Conservation (phyloP, 2,797 vertebrate species). For the Rousettus madagascariensis region DNA sequence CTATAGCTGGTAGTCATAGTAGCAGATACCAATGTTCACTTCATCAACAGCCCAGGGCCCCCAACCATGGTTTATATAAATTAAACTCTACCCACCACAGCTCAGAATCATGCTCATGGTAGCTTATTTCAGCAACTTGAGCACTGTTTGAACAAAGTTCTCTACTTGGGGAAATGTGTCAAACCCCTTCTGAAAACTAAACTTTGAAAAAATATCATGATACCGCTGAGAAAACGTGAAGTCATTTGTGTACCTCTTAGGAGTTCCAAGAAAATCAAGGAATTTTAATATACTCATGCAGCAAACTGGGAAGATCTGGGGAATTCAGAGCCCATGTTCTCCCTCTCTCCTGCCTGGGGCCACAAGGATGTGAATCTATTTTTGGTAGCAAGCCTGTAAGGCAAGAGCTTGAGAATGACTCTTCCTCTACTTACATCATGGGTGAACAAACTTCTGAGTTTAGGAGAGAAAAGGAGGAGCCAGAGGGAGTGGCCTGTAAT, state of each 20-base stretch:
- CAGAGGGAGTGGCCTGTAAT: neutral
- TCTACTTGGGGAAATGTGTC: neutral
- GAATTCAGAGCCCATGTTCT: neutral
- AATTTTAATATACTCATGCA: neutral
- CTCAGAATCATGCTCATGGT: neutral
- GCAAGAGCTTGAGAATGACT: neutral
- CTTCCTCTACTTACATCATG: neutral
- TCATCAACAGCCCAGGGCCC: neutral
- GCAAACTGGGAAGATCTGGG: neutral
- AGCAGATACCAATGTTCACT: neutral
- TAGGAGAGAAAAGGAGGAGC: neutral
- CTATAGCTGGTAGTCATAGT: neutral
- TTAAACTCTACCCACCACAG: neutral
- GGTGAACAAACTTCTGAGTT: neutral
- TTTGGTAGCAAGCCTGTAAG: neutral
- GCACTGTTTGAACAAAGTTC: neutral
- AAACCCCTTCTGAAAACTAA: constrained; percentile 8
- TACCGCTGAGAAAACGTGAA: neutral
- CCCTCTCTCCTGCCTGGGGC: neutral
- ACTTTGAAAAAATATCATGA: neutral
- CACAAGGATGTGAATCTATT: neutral
- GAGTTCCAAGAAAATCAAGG: neutral
- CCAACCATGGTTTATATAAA: neutral
- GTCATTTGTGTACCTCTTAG: neutral
- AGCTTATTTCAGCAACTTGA: neutral